Conservation (phyloP, 2,888 invertebrate species). For the Drosophila emarginata region DNA sequence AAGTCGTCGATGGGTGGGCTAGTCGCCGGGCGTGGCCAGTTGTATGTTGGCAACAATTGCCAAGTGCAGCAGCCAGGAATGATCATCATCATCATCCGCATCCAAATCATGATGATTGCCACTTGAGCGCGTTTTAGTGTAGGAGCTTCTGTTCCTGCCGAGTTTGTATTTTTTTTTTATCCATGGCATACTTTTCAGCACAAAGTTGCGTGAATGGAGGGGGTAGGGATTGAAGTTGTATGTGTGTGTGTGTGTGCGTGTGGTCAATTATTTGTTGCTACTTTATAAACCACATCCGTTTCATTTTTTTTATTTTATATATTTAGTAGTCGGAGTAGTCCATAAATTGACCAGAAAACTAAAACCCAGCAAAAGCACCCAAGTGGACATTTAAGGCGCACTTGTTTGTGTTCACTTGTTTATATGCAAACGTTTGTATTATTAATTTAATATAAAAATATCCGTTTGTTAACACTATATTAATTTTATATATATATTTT, state of each 20-base stretch:
- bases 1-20: neutral
- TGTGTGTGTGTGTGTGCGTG: constrained; percentile 21
- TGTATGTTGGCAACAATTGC: constrained; percentile 61
- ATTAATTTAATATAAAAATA: no score
- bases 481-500: no score
- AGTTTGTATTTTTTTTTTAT: constrained; percentile 8
- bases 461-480: no score
- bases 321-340: constrained; percentile 18
- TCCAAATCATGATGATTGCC: constrained; percentile 59
- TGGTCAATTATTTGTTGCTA: constrained; percentile 72
- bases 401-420: neutral
- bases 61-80: constrained; percentile 54
- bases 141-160: constrained; percentile 17
- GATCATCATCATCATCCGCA: constrained; percentile 36
- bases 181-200: constrained; percentile 25
- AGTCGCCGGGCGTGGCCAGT: constrained; percentile 9
- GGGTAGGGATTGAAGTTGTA: neutral
- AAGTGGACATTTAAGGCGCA: neutral
- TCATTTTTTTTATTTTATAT: constrained; percentile 26
- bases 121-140: constrained; percentile 54
- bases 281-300: constrained; percentile 61
- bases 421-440: no score
- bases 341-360: constrained; percentile 55
- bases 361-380: constrained; percentile 1
- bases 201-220: constrained; percentile 5